phyloP scores from a whole-genome alignment of 2,797 vertebrate genomes.

The Semaprochilodus insignis region DNA sequence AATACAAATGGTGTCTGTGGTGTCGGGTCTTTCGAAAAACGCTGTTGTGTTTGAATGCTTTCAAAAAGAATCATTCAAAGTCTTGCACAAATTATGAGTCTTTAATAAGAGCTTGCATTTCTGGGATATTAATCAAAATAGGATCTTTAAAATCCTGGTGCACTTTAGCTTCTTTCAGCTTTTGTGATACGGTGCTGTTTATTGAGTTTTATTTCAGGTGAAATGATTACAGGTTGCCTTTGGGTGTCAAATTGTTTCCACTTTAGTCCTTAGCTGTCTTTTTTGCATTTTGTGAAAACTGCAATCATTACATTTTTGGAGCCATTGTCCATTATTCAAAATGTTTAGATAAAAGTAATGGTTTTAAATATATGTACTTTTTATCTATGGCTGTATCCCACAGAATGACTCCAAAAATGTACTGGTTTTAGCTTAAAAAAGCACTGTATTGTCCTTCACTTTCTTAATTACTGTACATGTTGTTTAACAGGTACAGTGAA shows the following conservation, averaged over 20 bases:
- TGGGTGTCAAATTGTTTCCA: not conserved
- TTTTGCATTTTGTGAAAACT: not conserved
- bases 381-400: not conserved
- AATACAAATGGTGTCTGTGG: not conserved
- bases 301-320: not conserved
- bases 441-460: not conserved
- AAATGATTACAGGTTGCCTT: not conserved
- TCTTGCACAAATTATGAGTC: not conserved
- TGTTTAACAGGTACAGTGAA: constrained; percentile 81
- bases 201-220: not conserved
- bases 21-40: not conserved
- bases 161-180: not conserved
- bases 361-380: no score
- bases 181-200: not conserved
- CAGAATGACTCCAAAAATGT: not conserved
- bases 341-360: no score
- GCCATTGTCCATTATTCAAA: not conserved
- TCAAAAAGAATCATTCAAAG: not conserved
- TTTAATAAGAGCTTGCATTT: not conserved
- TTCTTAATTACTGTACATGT: not conserved
- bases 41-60: not conserved
- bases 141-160: no score
- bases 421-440: not conserved
- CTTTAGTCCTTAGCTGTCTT: not conserved
- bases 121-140: not conserved